phyloP scores from a whole-genome alignment of 2,888 invertebrate genomes.

The Eristalis intricaria region DNA sequence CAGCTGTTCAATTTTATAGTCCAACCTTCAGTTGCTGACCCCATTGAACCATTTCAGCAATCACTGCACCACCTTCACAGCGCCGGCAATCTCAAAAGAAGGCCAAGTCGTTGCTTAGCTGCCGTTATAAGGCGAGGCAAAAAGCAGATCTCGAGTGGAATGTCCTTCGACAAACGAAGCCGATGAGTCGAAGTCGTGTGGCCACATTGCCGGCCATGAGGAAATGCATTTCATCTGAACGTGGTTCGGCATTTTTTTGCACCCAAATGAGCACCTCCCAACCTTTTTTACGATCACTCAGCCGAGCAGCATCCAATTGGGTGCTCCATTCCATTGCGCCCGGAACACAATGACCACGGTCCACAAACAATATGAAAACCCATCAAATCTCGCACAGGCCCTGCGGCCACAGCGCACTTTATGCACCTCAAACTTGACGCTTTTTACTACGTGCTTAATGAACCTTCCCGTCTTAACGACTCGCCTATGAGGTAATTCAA shows the following conservation, averaged over 20 bases:
- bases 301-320: neutral
- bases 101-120: neutral
- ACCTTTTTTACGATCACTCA: neutral
- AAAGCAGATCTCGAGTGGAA: neutral
- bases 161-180: neutral
- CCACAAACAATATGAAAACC: neutral
- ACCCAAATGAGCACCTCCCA: neutral
- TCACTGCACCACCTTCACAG: too few species aligned
- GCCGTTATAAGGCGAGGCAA: neutral
- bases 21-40: too few species aligned
- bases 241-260: neutral
- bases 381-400: neutral
- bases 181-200: neutral
- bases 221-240: neutral
- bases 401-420: neutral
- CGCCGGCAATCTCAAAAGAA: neutral
- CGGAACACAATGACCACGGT: neutral
- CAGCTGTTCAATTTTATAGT: too few species aligned
- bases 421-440: neutral
- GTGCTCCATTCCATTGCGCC: neutral
- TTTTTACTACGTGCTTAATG: constrained; percentile 30
- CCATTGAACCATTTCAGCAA: too few species aligned
- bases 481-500: constrained; percentile 24
- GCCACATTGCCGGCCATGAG: neutral
- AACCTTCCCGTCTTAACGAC: constrained; percentile 25